Evolutionary conservation across 2,113 vertebrate species (phyloP).

Genomic region (Tamias sibiricus): DNA sequence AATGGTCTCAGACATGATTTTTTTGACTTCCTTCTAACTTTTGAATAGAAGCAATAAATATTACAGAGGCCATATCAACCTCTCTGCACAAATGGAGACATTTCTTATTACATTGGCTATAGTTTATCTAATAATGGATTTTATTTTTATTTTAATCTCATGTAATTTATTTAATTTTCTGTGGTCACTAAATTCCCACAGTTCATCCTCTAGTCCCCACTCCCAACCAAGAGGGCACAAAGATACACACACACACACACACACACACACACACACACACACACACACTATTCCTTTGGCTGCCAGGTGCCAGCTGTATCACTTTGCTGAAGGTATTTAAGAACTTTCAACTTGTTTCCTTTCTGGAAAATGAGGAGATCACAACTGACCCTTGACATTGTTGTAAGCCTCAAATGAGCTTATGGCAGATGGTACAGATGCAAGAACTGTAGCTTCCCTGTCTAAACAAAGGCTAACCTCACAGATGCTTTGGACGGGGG

Average conservation of each 20-base stretch:
- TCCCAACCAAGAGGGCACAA: background rate
- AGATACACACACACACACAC: no score
- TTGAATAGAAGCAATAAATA: background rate
- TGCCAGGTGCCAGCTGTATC: fast-evolving
- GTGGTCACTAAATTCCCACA: background rate
- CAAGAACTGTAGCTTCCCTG: background rate
- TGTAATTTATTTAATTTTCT: background rate
- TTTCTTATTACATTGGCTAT: background rate
- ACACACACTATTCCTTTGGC: no score
- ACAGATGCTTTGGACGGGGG: background rate
- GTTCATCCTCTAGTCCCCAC: no score
- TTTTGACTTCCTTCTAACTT: background rate
- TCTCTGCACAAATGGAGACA: background rate
- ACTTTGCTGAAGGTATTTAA: no score
- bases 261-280: no score
- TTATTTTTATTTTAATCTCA: background rate
- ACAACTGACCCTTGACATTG: background rate
- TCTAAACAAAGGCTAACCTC: background rate
- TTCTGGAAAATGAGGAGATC: background rate
- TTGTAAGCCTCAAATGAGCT: background rate
- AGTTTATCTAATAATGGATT: background rate
- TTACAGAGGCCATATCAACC: background rate
- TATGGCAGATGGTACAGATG: background rate
- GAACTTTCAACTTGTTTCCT: background rate
- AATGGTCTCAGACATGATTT: background rate